Percentiles rank a stretch among this genome's conserved stretches.
phyloP scores from a whole-genome alignment of 2,113 vertebrate species.

The Leucosticte australis region DNA sequence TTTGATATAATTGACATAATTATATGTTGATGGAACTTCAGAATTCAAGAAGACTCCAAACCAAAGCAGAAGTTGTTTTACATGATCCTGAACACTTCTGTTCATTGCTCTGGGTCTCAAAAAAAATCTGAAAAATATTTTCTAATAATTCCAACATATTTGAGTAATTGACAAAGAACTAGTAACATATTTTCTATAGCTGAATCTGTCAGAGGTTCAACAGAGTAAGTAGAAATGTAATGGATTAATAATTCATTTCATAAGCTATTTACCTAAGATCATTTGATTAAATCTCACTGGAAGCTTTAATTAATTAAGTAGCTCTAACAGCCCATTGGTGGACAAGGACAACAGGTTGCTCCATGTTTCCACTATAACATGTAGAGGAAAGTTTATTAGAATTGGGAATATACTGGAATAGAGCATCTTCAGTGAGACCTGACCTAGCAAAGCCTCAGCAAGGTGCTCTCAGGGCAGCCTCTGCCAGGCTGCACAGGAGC shows the following conservation, averaged over 20 bases:
- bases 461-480: neutral
- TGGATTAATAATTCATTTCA: neutral
- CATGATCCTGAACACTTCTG: neutral
- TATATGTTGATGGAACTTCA: neutral
- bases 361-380: neutral
- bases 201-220: neutral
- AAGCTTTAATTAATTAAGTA: neutral
- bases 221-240: neutral
- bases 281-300: neutral
- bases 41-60: neutral
- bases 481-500: neutral
- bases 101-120: neutral
- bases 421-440: neutral
- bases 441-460: neutral
- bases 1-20: neutral
- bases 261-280: neutral
- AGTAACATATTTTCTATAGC: neutral
- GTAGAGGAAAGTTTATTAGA: neutral
- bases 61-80: neutral
- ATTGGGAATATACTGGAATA: neutral
- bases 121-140: neutral
- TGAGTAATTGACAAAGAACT: neutral
- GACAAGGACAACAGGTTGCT: neutral
- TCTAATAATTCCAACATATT: neutral
- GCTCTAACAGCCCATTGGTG: neutral